These are phyloP conservation scores for Sinotaia quadrata DNA, from an alignment of 2,888 invertebrate genomes.

Conservation along the genomic window DNA sequence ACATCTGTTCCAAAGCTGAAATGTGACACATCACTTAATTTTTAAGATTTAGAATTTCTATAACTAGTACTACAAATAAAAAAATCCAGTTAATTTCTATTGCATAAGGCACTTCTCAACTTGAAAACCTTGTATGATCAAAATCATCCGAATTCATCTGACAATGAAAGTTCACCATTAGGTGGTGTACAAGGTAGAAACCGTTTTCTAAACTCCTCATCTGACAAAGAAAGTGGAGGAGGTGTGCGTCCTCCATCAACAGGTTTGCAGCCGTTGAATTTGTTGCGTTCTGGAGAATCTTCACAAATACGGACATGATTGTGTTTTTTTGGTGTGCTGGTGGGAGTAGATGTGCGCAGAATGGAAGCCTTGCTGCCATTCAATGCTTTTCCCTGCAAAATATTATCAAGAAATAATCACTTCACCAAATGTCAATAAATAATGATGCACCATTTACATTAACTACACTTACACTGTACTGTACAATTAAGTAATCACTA, in stretches of 20 bases:
- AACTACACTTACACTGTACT: no score
- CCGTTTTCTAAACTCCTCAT: conserved; percentile 54
- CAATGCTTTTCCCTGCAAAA: conserved; percentile 19
- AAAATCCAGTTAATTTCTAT: no score
- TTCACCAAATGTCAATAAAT: no score
- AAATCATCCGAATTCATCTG: background rate
- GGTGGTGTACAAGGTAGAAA: conserved; percentile 44
- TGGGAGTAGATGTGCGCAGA: conserved; percentile 32
- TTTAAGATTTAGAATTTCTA: no score
- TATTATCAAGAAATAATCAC: no score
- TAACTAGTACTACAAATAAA: no score
- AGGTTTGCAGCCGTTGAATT: conserved; percentile 16
- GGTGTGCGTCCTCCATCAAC: conserved; percentile 37
- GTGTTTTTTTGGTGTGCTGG: conserved; percentile 29
- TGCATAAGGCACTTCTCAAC: no score
- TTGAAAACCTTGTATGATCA: background rate
- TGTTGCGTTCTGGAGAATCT: conserved; percentile 32
- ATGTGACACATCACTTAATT: no score
- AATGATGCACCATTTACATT: no score
- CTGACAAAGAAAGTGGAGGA: conserved; percentile 50
- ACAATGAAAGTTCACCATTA: conserved; percentile 12
- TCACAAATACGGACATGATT: conserved; percentile 41
- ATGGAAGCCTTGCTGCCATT: conserved; percentile 30
- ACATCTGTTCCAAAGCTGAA: no score
- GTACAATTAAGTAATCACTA: no score